These are phyloP conservation scores for Adrianichthys oophorus DNA, from an alignment of 2,797 vertebrate genomes.

Conservation along the genomic window DNA sequence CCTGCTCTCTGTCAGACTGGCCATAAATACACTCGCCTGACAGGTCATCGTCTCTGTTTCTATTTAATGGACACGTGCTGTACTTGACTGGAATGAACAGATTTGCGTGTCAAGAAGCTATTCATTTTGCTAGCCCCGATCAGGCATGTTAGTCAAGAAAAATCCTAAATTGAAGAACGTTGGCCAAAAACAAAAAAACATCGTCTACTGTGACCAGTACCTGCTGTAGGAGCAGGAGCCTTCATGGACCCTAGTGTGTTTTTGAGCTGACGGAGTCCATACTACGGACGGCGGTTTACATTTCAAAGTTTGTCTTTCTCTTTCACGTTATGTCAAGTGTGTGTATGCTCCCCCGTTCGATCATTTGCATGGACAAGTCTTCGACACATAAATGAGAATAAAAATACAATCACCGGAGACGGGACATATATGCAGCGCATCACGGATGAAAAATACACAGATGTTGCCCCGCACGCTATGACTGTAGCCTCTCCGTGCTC, in stretches of 20 bases:
- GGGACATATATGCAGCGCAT: constrained; percentile 19
- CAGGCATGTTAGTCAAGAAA: constrained; percentile 4
- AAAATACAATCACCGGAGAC: constrained; percentile 14
- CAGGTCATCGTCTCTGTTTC: constrained; percentile 47
- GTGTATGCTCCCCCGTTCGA: constrained; percentile 12
- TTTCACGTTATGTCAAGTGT: constrained; percentile 45
- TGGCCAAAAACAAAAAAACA: not conserved
- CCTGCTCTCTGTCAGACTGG: constrained; percentile 58
- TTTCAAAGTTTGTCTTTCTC: constrained; percentile 42
- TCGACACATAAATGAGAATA: constrained; percentile 1
- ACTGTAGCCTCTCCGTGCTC: constrained; percentile 40
- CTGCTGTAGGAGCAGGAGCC: constrained; percentile 9
- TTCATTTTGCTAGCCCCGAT: constrained; percentile 5
- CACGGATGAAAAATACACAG: constrained; percentile 41
- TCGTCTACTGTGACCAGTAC: constrained; percentile 14
- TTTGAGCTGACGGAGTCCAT: constrained; percentile 18
- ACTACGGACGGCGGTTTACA: constrained; percentile 17
- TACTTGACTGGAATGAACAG: constrained; percentile 24
- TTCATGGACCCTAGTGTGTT: constrained; percentile 1
- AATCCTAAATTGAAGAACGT: constrained; percentile 7
- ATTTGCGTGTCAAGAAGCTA: constrained; percentile 24
- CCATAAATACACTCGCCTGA: constrained; percentile 30
- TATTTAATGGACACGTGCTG: constrained; percentile 33
- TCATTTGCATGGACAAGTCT: constrained; percentile 29
- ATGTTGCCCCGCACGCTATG: constrained; percentile 51